These are phyloP conservation scores for Aphodius granarius DNA, from an alignment of 2,888 invertebrate species.

Conservation along the genomic window DNA sequence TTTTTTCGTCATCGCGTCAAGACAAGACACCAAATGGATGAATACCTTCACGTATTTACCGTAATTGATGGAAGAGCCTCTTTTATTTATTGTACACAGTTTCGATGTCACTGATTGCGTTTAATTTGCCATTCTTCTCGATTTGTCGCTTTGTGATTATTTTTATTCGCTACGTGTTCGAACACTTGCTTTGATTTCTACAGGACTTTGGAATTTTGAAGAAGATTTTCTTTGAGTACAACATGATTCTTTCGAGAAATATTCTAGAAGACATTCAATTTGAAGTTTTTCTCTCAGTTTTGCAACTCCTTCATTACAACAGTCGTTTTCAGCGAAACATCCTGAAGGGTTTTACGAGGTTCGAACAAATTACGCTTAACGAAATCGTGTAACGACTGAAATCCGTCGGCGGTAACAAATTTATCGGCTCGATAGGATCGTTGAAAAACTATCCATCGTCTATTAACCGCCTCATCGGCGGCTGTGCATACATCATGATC, in stretches of 20 bases:
- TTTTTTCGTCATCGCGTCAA: conserved; percentile 19
- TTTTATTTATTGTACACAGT: neutral
- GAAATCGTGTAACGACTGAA: neutral
- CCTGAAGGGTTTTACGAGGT: neutral
- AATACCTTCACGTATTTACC: neutral
- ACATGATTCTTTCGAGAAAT: too few relatives aligned
- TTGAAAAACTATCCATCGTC: neutral
- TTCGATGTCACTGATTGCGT: neutral
- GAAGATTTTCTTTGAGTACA: too few relatives aligned
- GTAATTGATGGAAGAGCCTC: neutral
- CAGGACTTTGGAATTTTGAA: too few relatives aligned
- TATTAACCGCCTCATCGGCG: conserved; percentile 7
- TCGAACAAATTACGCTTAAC: neutral
- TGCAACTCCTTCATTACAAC: neutral
- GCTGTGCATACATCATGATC: conserved; percentile 37
- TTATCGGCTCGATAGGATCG: neutral
- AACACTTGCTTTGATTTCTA: neutral
- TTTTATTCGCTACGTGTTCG: neutral
- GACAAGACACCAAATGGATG: neutral
- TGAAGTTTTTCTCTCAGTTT: too few relatives aligned
- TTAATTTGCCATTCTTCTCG: neutral
- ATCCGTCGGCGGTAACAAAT: neutral
- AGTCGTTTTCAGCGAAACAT: neutral
- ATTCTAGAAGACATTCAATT: too few relatives aligned
- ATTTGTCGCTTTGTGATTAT: neutral